Conservation (phyloP, 2,888 invertebrate genomes). For the Pteria penguin region DNA sequence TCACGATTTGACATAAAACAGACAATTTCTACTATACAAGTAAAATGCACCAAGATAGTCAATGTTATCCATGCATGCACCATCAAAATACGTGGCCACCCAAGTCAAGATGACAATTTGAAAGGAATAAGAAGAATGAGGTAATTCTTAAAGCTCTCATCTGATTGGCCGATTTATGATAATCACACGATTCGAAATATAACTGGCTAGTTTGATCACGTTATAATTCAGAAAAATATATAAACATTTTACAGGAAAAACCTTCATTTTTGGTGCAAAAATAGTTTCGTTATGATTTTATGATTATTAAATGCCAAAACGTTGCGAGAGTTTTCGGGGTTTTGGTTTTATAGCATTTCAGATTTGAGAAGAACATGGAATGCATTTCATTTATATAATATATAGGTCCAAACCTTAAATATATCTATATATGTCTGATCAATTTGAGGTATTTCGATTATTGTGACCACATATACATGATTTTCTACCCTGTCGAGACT, state of each 20-base stretch:
- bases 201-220: too few relatives aligned
- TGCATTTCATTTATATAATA: constrained; percentile 23
- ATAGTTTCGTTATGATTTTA: too few relatives aligned
- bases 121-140: constrained; percentile 47
- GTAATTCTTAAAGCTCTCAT: constrained; percentile 46
- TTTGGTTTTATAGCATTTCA: too few relatives aligned
- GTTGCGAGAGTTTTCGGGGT: too few relatives aligned
- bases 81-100: constrained; percentile 37
- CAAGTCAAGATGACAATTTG: constrained; percentile 17
- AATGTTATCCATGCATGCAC: constrained; percentile 41
- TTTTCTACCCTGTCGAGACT: too few relatives aligned
- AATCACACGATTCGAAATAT: too few relatives aligned
- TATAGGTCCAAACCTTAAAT: not conserved
- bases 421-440: constrained; percentile 9
- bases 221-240: too few relatives aligned
- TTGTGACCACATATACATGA: constrained; percentile 10
- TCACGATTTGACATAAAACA: constrained; percentile 9
- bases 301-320: too few relatives aligned
- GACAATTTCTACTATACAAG: constrained; percentile 35
- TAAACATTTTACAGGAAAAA: too few relatives aligned
- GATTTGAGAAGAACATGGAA: constrained; percentile 16
- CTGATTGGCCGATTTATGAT: constrained; percentile 42
- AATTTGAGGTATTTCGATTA: constrained; percentile 5
- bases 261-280: too few relatives aligned
- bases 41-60: constrained; percentile 46